Conservation (phyloP, 2,113 vertebrate species). For the Carassius auratus region DNA sequence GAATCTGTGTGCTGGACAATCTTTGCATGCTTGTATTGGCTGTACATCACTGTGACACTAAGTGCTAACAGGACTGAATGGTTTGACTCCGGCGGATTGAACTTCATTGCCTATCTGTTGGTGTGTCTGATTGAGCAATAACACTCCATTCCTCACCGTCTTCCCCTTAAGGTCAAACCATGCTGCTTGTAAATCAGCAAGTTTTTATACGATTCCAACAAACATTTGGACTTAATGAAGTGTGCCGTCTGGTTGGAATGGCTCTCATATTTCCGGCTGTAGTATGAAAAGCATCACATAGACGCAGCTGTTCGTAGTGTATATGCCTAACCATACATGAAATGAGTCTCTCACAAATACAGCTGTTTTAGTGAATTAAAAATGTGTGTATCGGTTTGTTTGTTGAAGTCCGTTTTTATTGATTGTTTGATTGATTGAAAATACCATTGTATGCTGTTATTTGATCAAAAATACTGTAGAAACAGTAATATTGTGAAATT, state of each 20-base stretch:
- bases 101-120: background rate
- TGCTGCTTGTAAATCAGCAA: slow-evolving; percentile 21
- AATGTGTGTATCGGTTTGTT: no score
- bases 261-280: background rate
- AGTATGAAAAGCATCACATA: slow-evolving; percentile 19
- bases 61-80: slow-evolving; percentile 63
- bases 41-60: background rate
- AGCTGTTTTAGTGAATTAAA: background rate
- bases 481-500: no score
- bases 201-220: slow-evolving; percentile 10
- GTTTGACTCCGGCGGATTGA: slow-evolving; percentile 5
- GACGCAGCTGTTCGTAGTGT: background rate
- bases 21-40: background rate
- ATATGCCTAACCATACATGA: background rate
- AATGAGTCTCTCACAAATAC: background rate
- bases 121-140: slow-evolving; percentile 22
- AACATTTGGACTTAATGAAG: slow-evolving; percentile 32
- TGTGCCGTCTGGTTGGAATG: slow-evolving; percentile 14
- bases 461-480: background rate
- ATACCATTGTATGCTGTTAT: background rate
- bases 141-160: slow-evolving; percentile 16
- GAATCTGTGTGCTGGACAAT: background rate
- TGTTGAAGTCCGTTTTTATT: background rate
- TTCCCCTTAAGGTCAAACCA: slow-evolving; percentile 35
- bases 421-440: no score